Evolutionary conservation across 1,140 invertebrate genomes (phyloP), one percentile per base, ranked within the genome.

Genomic region (Bemisia tabaci): DNA sequence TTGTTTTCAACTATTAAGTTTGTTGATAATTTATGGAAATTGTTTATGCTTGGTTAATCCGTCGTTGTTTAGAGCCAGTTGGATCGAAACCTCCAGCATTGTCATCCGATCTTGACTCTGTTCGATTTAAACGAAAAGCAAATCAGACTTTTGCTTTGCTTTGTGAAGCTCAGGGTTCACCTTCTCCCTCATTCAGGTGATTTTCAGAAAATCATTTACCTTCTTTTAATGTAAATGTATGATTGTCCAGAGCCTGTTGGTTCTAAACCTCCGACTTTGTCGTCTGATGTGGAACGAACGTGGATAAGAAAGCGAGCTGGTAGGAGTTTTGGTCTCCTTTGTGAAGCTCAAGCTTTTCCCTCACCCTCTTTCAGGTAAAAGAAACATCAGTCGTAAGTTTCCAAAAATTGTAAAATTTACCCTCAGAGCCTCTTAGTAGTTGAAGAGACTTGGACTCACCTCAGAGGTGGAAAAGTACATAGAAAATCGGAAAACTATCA

Each of bases 121-220:
- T 75, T 68, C 81, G 81, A 72, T 82, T 85, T 74, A 77, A 81
- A 69, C 81, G 82, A 72, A 75, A 26, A 21, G n/a, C 66, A 24
- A 67, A 67, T 22, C 26, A 59, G 12, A 48, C 68, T 58, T 58
- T 81, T 65, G 80, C 84, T 68, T 77, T 91, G 68, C 80, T 87
- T 64, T 90, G 88, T 77, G 83, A 82, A 66, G 87, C 87, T 17
- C 85, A 88, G 77, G 85, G 83, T 64, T 87, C 83, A 76, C 87
- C 87, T 61, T 81, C 83, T 69, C 86, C 87, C 67, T 75, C 79
- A 64, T 85, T 84, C 82, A 87, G 86, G 87, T 88, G 83, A 70
- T 48, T 48, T 48, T 48, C 17, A 48, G 17, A 9, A 48, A 48
- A 89, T 67, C 88, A 90, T 77, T 86, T 84, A 39, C 83, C 84